phyloP scores from a whole-genome alignment of 2,113 vertebrate species.

The Pionites leucogaster region DNA sequence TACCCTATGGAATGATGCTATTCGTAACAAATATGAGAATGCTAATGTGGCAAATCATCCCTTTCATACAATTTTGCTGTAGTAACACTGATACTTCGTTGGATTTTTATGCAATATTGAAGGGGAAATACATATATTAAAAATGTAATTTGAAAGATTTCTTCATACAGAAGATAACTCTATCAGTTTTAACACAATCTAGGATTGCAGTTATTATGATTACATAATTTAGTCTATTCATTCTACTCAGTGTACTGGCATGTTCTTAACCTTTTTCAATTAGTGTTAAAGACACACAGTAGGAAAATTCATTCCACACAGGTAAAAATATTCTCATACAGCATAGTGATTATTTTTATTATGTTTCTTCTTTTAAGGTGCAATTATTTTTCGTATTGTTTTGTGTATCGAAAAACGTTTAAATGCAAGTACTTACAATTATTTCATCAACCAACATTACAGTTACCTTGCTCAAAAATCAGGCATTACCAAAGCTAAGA shows the following conservation, averaged over 20 bases:
- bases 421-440: background rate
- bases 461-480: background rate
- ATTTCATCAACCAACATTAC: background rate
- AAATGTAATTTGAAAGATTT: background rate
- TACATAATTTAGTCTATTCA: background rate
- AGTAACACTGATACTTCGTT: background rate
- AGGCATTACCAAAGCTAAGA: background rate
- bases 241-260: background rate
- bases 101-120: background rate
- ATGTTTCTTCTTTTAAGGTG: background rate
- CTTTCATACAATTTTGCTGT: background rate
- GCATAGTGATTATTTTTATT: background rate
- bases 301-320: background rate
- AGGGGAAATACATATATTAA: background rate
- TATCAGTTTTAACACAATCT: background rate
- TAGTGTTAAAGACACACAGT: background rate
- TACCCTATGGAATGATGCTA: background rate
- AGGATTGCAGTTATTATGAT: background rate
- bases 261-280: slow-evolving; percentile 7
- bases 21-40: background rate
- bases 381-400: background rate
- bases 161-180: background rate
- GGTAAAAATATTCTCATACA: background rate
- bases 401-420: background rate
- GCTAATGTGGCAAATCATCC: background rate